Base-by-base conservation (phyloP, 2,113 vertebrate genomes). In the Agapornis roseicollis region DNA sequence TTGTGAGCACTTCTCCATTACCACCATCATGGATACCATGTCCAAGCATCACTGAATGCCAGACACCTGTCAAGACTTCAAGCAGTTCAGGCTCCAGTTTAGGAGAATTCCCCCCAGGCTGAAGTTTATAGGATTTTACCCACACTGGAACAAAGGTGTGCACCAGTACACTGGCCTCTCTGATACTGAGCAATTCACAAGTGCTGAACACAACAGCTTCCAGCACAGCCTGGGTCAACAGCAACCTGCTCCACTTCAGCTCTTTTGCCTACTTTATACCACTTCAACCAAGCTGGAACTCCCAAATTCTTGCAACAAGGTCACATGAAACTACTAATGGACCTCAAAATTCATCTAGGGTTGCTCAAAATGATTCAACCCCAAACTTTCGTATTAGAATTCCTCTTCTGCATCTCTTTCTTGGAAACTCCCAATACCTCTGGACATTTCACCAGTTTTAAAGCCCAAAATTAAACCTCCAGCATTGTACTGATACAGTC, bases 151-250 rank as follows among this genome's bases (percentile, higher is more conserved):
- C 11, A 25, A 44, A 14, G 10, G 24, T 1, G 1, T 1, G 29
- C 63, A 66, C 22, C 46, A 19, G 37, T 10, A 19, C 46, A 42
- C 25, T 3, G 11, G 49, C 18, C 68, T 46, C 10, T 15, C 9
- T 1, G 0, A 41, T 4, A n/a, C 25, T 0, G 0, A 18, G 17
- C 22, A 10, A 27, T 18, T 53, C 31, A 6, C 9, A 27, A 39
- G 17, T 3, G 11, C 80, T 5, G 22, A 68, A 39, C 23, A 31
- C 14, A 55, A 2, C 8, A n/a, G 47, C 19, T 22, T 25, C 69
- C 22, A 33, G 44, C 1, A 1, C 35, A 61, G 33, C 39, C 55
- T 41, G 35, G 11, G 23, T 47, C 65, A 28, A 25, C 2, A 1
- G 66, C 65, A 42, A 35, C 24, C 8, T 0, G 1, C 28, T 35